Base-by-base conservation (phyloP, 1,140 invertebrate species). In the Leptopilina clavipes region DNA sequence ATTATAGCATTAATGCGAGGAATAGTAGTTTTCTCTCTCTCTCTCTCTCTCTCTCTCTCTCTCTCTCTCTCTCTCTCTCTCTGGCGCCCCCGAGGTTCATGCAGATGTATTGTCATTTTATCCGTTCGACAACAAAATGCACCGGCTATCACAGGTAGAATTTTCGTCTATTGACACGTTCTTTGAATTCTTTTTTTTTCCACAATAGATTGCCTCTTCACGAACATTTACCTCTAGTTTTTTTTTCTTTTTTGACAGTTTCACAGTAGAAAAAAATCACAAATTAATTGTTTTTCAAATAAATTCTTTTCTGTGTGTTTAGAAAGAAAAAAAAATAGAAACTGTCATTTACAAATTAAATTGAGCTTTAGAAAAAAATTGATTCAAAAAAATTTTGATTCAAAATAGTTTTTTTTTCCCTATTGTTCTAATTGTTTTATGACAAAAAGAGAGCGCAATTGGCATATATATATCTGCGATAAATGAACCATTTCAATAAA, bases 1-100 rank as follows among this genome's bases (percentile, higher is more conserved):
- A 81, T 81, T 81, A 80, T 75, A 72, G 75, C 76, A 76, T 76
- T 78, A 80, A 78, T 76, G 74, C 76, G 72, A 78, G 25, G 22
- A 65, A 25, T 65, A 12, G 65, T 73, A 75, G 37, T 40, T 40
- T 40, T 40, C 37, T 8, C 37, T 40, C 9, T 40, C 37, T 40
- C 37, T 40, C 37, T 9, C 9, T 40, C 9, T 6, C 37, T 40
- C 37, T 31, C 6, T 31, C 6, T 3, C 6, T 31, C 6, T 31
- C 6, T 31, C 25, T 31, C 25, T 31, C 25, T 6, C 25, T n/a
- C n/a, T n/a, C n/a, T n/a, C n/a, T n/a, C n/a, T n/a, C n/a, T n/a
- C 37, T 40, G 37, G 37, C 37, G 79, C 75, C 74, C 76, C 76
- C 56, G 70, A 19, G 70, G 65, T 44, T 44, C 43, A 25, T 71